Percentiles rank a stretch among this genome's conserved stretches.
These are phyloP conservation scores for Charina bottae DNA, from an alignment of 2,113 vertebrate genomes.

Conservation along the genomic window DNA sequence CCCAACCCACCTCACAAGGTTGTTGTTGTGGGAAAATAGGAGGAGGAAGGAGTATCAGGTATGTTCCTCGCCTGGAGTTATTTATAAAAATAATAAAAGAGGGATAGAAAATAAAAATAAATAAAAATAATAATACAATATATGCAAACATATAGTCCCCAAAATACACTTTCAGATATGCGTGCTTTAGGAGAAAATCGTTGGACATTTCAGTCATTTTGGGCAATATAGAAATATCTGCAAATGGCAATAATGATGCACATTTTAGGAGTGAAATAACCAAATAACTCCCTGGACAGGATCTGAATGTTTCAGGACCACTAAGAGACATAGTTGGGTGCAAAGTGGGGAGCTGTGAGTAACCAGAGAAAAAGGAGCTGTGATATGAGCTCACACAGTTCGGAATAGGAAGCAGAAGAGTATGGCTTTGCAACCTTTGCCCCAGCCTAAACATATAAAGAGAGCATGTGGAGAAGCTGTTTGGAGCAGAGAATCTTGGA, in stretches of 20 bases:
- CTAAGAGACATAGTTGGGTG: neutral
- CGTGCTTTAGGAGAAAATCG: neutral
- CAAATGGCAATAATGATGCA: neutral
- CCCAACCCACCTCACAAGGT: no score
- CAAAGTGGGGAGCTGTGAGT: neutral
- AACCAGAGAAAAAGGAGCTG: neutral
- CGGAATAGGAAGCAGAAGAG: neutral
- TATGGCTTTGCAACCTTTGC: neutral
- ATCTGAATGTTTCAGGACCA: neutral
- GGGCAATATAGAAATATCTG: neutral
- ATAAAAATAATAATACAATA: no score
- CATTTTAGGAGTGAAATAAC: neutral
- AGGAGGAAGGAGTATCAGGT: no score
- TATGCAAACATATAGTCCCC: neutral
- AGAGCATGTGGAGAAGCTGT: neutral
- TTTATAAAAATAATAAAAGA: no score
- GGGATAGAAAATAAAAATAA: no score
- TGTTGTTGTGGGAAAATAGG: no score
- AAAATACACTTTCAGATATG: neutral
- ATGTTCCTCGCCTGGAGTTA: no score
- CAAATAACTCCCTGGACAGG: neutral
- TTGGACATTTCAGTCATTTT: neutral
- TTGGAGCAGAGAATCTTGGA: neutral
- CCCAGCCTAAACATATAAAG: neutral
- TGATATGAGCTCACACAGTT: neutral